Percentiles rank a stretch among this genome's conserved stretches.
phyloP scores from a whole-genome alignment of 2,888 invertebrate species.

The Drosophila affinis region DNA sequence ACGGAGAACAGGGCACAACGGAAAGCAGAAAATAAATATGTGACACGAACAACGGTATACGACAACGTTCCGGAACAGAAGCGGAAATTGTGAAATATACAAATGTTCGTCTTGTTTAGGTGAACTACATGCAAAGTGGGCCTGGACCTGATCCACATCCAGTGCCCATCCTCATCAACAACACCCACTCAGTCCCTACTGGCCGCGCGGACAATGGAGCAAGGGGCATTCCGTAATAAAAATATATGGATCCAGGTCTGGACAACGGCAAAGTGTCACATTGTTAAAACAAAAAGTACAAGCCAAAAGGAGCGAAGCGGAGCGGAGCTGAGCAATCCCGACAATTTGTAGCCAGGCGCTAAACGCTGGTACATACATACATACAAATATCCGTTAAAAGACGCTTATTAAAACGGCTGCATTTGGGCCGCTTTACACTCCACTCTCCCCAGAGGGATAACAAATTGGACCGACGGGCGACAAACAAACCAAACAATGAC shows the following conservation, averaged over 20 bases:
- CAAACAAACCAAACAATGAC: slow-evolving; percentile 16
- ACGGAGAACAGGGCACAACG: slow-evolving; percentile 28
- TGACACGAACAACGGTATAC: slow-evolving; percentile 70
- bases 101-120: slow-evolving; percentile 72
- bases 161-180: background rate
- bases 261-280: slow-evolving; percentile 53
- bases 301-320: slow-evolving; percentile 15
- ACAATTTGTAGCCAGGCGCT: slow-evolving; percentile 39
- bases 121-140: slow-evolving; percentile 56
- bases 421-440: slow-evolving; percentile 23
- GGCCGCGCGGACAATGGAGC: slow-evolving; percentile 48
- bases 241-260: slow-evolving; percentile 53
- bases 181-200: background rate
- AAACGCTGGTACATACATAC: slow-evolving; percentile 21
- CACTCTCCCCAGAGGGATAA: slow-evolving; percentile 24
- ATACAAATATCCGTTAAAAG: slow-evolving; percentile 18
- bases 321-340: slow-evolving; percentile 38
- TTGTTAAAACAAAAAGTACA: slow-evolving; percentile 19
- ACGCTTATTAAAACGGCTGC: slow-evolving; percentile 37
- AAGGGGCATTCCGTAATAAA: slow-evolving; percentile 69
- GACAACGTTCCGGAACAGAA: slow-evolving; percentile 74
- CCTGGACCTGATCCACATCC: background rate
- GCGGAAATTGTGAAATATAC: slow-evolving; percentile 78
- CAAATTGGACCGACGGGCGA: slow-evolving; percentile 24
- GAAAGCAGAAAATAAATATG: slow-evolving; percentile 62